Percentiles rank a stretch among this genome's conserved stretches.
These are phyloP conservation scores for Herpetotheres cachinnans DNA, from an alignment of 2,113 vertebrate genomes.

Conservation along the genomic window DNA sequence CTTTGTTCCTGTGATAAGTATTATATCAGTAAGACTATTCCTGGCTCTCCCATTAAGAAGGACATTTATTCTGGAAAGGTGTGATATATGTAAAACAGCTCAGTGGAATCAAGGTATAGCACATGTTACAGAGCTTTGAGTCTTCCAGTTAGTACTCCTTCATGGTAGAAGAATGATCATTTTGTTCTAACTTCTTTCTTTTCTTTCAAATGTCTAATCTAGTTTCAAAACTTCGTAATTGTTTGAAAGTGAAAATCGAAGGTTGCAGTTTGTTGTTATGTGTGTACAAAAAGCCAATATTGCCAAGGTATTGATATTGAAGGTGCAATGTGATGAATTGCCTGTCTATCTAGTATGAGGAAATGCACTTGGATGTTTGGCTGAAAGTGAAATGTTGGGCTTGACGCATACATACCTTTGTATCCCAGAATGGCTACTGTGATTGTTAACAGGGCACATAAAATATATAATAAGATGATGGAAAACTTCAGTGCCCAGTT, in stretches of 20 bases:
- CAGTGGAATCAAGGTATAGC: not conserved
- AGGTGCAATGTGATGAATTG: not conserved
- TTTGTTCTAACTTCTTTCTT: not conserved
- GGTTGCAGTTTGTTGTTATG: not conserved
- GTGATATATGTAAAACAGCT: not conserved
- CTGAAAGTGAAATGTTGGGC: not conserved
- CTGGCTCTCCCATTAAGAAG: not conserved
- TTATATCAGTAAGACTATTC: not conserved
- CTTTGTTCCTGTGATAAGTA: not conserved
- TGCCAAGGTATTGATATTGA: not conserved
- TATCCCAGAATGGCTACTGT: constrained; percentile 93
- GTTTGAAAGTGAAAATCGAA: not conserved
- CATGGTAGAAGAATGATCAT: not conserved
- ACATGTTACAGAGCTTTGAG: not conserved
- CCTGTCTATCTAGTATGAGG: not conserved
- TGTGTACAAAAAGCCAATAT: not conserved
- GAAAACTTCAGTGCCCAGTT: constrained; percentile 95
- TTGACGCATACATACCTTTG: constrained; percentile 83
- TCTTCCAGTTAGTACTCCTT: not conserved
- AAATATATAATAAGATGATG: constrained; percentile 89
- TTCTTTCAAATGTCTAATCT: not conserved
- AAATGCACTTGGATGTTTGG: not conserved
- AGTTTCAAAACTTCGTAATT: not conserved
- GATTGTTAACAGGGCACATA: constrained; percentile 90
- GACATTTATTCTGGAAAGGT: not conserved